Evolutionary conservation across 1,140 invertebrate genomes (phyloP), one percentile per base, ranked within the genome.

Genomic region (Lutraria rhynchaena): DNA sequence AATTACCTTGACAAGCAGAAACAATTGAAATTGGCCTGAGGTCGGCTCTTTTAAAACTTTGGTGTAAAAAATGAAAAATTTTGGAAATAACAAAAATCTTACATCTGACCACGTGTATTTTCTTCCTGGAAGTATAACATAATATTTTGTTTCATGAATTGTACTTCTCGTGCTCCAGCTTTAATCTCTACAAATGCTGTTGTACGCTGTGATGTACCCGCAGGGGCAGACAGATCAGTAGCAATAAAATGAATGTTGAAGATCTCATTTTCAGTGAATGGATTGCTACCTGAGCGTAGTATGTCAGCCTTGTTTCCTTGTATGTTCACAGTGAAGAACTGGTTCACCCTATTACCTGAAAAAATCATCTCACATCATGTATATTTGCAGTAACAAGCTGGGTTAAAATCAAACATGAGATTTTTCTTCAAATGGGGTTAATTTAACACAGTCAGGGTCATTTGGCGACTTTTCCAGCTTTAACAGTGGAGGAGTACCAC

Each of bases 71-170:
- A n/a, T n/a, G n/a, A n/a, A n/a, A n/a, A n/a, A n/a, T n/a, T n/a
- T n/a, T n/a, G n/a, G n/a, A n/a, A n/a, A n/a, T n/a, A n/a, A n/a
- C n/a, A n/a, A n/a, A n/a, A n/a, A n/a, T n/a, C 53, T 51, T 60
- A 80, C 76, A 31, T 41, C 49, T 80, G 76, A 33, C 57, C 53
- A 9, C 69, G 24, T 1, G 22, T 37, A 70, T 80, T 80, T 19
- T 58, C 60, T 57, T 80, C 76, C 24, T 80, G 60, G 44, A 80
- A 80, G 22, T 46, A 9, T 31, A 69, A 41, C 0, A 15, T 13
- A 35, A 58, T 70, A 27, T 24, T 4, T 7, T 22, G 11, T 51
- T 70, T n/a, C 33, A 58, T 51, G 33, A 80, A 80, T 41, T 70
- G 63, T 46, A 65, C 63, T 7, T 24, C 1, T 35, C 63, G 13